Evolutionary conservation across 2,797 vertebrate species (phyloP).

Genomic region (Phrynocephalus forsythii): DNA sequence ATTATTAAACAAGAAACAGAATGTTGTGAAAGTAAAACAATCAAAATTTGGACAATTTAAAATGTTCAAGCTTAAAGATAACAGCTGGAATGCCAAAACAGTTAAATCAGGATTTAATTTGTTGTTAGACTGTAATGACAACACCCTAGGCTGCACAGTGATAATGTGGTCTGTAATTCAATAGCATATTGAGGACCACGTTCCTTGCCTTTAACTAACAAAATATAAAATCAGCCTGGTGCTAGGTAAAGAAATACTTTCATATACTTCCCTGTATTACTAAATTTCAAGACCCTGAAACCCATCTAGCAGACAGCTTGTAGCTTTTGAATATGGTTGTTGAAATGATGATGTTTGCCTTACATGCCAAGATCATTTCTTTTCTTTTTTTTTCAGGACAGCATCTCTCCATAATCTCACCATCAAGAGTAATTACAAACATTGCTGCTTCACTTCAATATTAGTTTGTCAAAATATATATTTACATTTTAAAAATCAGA

Average conservation of each 20-base stretch:
- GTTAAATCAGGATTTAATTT: too few relatives aligned
- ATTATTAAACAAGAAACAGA: background rate
- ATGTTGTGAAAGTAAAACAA: background rate
- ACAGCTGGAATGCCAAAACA: background rate
- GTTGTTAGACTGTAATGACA: background rate
- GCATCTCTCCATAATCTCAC: constrained; percentile 18
- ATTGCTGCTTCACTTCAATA: constrained; percentile 28
- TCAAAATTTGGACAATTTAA: background rate
- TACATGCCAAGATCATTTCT: constrained; percentile 12
- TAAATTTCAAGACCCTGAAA: background rate
- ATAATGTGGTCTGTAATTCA: too few relatives aligned
- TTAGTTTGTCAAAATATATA: constrained; percentile 6
- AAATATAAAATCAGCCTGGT: too few relatives aligned
- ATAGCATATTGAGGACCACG: too few relatives aligned
- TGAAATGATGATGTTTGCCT: constrained; percentile 13
- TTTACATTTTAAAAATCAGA: background rate
- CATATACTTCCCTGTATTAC: background rate
- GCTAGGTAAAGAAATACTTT: too few relatives aligned
- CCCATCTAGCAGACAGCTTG: background rate
- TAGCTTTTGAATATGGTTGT: background rate
- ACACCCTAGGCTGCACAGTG: too few relatives aligned
- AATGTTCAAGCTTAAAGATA: background rate
- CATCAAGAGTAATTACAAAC: constrained; percentile 18
- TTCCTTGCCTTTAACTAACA: too few relatives aligned
- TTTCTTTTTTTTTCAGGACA: constrained; percentile 6